Conservation (phyloP, 2,888 invertebrate species). For the Anarsia innoxiella region DNA sequence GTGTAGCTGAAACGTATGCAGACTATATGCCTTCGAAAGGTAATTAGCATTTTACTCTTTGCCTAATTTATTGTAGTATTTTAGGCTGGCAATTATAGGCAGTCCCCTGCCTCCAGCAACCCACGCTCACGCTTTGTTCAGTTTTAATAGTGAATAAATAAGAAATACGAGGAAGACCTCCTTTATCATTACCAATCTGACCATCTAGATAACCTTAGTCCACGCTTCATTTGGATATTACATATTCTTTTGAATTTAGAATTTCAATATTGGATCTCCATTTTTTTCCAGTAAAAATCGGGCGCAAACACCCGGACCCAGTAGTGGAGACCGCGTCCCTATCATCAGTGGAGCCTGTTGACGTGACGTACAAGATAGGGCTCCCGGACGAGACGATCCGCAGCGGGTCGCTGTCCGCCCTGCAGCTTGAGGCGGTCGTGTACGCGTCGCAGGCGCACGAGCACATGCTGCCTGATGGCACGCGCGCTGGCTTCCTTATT, state of each 20-base stretch:
- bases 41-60: conserved; percentile 65
- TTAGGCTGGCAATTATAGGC: too few species aligned
- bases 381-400: conserved; percentile 90
- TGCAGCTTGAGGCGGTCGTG: conserved; percentile 97
- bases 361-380: conserved; percentile 90
- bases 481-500: conserved; percentile 93
- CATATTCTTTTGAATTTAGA: too few species aligned
- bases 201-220: too few species aligned
- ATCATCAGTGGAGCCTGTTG: conserved; percentile 95
- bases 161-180: too few species aligned
- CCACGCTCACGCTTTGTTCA: too few species aligned
- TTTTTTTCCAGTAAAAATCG: conserved; percentile 89
- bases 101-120: too few species aligned
- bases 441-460: conserved; percentile 98
- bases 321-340: conserved; percentile 99
- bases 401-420: conserved; percentile 90
- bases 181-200: too few species aligned
- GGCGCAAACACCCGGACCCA: conserved; percentile 97
- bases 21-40: conserved; percentile 98
- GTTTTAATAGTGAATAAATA: too few species aligned
- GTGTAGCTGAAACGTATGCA: conserved; percentile 98
- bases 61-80: too few species aligned
- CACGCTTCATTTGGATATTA: too few species aligned
- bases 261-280: too few species aligned
- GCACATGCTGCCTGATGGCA: conserved; percentile 89